phyloP scores from a whole-genome alignment of 2,797 vertebrate species.

The Spinus olivaceus region DNA sequence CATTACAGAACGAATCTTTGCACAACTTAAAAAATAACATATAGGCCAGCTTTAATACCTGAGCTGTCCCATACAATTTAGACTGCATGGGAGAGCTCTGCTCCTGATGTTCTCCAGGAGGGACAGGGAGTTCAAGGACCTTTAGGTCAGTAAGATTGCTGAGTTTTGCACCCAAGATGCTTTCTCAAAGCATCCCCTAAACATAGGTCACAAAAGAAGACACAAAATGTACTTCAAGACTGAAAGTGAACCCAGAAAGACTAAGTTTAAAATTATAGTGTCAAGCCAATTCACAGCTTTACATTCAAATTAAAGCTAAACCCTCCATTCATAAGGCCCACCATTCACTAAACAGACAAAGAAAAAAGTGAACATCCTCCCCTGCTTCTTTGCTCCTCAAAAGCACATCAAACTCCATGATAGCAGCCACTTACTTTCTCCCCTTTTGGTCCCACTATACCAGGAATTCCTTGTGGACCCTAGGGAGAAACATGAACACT shows the following conservation, averaged over 20 bases:
- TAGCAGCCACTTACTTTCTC: slow-evolving; percentile 84
- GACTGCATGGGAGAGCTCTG: background rate
- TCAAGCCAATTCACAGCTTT: background rate
- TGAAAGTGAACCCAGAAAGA: background rate
- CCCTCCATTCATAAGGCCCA: background rate
- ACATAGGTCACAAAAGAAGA: background rate
- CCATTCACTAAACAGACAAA: background rate
- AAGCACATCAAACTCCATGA: background rate
- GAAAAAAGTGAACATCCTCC: background rate
- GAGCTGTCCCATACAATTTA: background rate
- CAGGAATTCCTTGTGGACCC: slow-evolving; percentile 91
- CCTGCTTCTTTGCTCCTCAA: background rate
- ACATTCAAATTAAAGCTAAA: background rate
- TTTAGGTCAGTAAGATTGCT: background rate
- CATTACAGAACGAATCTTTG: background rate
- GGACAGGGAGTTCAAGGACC: background rate
- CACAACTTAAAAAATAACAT: background rate
- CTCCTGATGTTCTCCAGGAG: accelerated
- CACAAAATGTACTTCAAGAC: background rate
- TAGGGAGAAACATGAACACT: slow-evolving; percentile 53
- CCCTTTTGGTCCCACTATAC: slow-evolving; percentile 89
- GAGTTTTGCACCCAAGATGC: background rate
- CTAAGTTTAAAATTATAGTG: background rate
- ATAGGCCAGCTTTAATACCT: background rate
- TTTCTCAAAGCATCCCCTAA: background rate